phyloP scores from a whole-genome alignment of 2,888 invertebrate species.

The Drosophila buzzatii region DNA sequence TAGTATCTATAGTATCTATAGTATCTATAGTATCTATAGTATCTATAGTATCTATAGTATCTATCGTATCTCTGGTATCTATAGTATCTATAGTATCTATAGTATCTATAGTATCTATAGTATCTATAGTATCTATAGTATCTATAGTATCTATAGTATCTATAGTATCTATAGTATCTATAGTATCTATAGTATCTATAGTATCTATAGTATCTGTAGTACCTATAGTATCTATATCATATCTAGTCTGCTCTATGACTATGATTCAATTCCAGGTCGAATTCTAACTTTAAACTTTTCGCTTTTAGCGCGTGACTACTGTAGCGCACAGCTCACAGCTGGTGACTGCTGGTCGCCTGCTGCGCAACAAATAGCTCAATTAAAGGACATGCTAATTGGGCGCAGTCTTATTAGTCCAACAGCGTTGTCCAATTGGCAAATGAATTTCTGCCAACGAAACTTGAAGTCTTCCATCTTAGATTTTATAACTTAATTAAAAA shows the following conservation, averaged over 20 bases:
- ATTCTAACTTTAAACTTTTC: background rate
- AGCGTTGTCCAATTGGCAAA: background rate
- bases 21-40: too few relatives aligned
- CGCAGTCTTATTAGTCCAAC: background rate
- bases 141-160: background rate
- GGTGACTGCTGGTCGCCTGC: background rate
- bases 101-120: too few relatives aligned
- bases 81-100: background rate
- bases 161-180: background rate
- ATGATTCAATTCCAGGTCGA: background rate
- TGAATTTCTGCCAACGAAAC: background rate
- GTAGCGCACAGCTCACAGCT: background rate
- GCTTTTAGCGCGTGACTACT: background rate
- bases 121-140: too few relatives aligned
- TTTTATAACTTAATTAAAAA: background rate
- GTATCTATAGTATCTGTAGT: too few relatives aligned
- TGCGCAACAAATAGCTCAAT: conserved; percentile 14
- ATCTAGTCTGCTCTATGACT: background rate
- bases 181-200: background rate
- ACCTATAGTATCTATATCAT: background rate
- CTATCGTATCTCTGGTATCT: too few relatives aligned
- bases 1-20: background rate
- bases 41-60: too few relatives aligned
- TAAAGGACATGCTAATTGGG: conserved; percentile 14
- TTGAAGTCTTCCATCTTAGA: background rate